Percentiles rank a stretch among this genome's conserved stretches.
Conservation (phyloP, 2,797 vertebrate genomes). For the Florisuga fusca region DNA sequence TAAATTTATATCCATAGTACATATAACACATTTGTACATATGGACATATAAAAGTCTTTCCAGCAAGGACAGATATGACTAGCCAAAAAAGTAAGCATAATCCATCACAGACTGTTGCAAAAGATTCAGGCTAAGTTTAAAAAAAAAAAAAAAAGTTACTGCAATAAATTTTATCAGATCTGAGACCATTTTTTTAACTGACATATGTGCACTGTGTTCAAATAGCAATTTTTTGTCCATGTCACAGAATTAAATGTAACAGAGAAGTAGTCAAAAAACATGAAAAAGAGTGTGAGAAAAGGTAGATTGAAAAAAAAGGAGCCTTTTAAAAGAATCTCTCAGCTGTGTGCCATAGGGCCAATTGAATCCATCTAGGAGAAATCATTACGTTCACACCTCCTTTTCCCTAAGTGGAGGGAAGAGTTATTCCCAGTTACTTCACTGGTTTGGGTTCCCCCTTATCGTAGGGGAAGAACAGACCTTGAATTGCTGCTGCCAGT, state of each 20-base stretch:
- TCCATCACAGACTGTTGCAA: neutral
- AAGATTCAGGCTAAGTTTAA: neutral
- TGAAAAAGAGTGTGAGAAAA: neutral
- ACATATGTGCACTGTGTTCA: neutral
- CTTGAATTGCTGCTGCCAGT: neutral
- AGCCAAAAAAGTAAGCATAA: neutral
- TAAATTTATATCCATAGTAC: rapidly evolving
- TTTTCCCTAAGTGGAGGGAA: neutral
- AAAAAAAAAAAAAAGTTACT: neutral
- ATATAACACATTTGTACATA: neutral
- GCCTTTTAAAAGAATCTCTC: neutral
- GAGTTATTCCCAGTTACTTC: neutral
- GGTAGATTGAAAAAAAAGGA: neutral
- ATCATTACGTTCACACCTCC: neutral
- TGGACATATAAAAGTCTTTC: neutral
- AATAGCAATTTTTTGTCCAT: neutral
- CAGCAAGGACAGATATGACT: neutral
- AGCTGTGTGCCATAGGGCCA: rapidly evolving
- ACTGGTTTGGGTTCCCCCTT: neutral
- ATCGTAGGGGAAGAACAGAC: neutral
- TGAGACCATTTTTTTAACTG: neutral
- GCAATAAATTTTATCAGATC: neutral
- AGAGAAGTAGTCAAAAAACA: neutral
- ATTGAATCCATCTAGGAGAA: neutral
- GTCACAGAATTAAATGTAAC: neutral